Evolutionary conservation across 64 coral and sea anemone genomes (phyloP), one percentile per base, ranked within the genome.

Genomic region (Actinia equina): DNA sequence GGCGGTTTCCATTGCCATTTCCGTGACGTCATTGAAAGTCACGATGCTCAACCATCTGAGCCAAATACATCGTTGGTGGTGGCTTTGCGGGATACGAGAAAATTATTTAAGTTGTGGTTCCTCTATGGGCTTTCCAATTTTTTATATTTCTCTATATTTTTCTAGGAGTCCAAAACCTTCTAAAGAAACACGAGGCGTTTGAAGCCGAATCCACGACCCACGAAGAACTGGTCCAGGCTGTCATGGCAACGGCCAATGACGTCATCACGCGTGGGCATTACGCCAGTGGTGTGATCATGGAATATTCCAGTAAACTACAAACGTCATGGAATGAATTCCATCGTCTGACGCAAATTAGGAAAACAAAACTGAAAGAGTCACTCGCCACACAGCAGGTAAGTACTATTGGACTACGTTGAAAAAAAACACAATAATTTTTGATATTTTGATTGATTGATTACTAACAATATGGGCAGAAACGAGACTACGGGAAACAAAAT

Each of bases 121-220:
- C 7, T 8, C 3, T 49, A 49, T 49, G 2, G 4, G 46, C 46
- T 49, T 49, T 49, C 46, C 3, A 6, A 49, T 49, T 49, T 49
- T 49, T 8, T 49, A 1, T 79, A 3, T 79, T 80, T 20, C 42
- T 91, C 57, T 81, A 74, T 41, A 15, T 85, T 30, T 37, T 37
- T 37, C 30, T 25, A 92, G 90, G 86, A 3, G 93, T 91, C 69
- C 92, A 98, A 86, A 92, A 89, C 65, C 89, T 98, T 67, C 79
- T 98, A n/a, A 94, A 98, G 84, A 98, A 94, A 86, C 89, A 92
- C 41, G 96, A 98, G 44, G 93, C 87, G 4, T 91, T 98, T 49
- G 90, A 94, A 64, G 71, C 61, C 58, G 96, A 98, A 52, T 69
- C 89, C 19, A 98, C 59, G 42, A 88, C 93, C 45, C 96, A 94